phyloP scores from a whole-genome alignment of 2,113 vertebrate genomes.

The Bucco capensis region DNA sequence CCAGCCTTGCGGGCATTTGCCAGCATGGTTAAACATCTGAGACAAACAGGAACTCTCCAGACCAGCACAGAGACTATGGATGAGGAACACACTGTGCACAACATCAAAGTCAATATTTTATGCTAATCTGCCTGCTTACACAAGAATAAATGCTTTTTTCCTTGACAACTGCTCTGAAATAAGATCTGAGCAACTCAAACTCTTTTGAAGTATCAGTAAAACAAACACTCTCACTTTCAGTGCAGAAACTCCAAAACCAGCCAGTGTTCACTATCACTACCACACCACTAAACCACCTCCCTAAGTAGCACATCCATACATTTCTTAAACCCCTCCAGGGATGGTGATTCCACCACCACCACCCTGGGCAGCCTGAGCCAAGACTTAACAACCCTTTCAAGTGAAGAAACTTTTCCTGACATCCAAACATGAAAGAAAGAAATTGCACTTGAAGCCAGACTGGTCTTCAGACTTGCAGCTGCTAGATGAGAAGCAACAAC shows the following conservation, averaged over 20 bases:
- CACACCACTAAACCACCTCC: too few relatives aligned
- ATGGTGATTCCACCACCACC: too few relatives aligned
- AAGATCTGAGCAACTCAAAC: slow-evolving; percentile 21
- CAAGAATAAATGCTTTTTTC: slow-evolving; percentile 10
- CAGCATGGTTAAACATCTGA: not conserved
- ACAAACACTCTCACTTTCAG: not conserved
- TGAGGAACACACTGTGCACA: not conserved
- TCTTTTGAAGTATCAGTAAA: not conserved
- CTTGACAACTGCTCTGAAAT: slow-evolving; percentile 29
- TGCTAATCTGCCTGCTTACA: not conserved
- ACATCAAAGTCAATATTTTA: slow-evolving; percentile 7
- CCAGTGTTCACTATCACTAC: too few relatives aligned
- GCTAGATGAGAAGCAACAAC: not conserved
- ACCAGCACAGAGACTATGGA: not conserved
- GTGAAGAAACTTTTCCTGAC: too few relatives aligned
- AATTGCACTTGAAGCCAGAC: not conserved
- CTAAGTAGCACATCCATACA: too few relatives aligned
- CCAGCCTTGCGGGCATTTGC: not conserved
- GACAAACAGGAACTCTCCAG: not conserved
- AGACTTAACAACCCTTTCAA: too few relatives aligned
- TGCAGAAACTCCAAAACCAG: not conserved
- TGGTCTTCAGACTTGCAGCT: not conserved
- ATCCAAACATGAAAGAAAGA: too few relatives aligned
- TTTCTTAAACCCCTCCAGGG: too few relatives aligned
- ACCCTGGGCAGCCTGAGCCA: too few relatives aligned